phyloP scores from a whole-genome alignment of 2,888 invertebrate genomes.

The Drosophila parthenogenetica region DNA sequence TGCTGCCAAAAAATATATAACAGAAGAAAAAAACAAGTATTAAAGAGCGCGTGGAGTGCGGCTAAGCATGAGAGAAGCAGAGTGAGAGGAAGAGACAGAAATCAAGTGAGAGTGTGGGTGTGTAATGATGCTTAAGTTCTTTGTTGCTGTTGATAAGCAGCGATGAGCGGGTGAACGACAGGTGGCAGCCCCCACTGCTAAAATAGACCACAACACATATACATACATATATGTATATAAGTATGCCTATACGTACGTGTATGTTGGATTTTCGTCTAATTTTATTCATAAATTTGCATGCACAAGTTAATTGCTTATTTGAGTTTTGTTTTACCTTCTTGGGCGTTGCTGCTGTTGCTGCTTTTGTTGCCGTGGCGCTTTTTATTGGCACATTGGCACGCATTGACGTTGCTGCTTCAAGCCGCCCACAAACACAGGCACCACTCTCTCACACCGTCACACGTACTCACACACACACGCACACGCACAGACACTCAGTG shows the following conservation, averaged over 20 bases:
- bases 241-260: neutral
- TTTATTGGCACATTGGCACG: conserved; percentile 55
- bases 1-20: conserved; percentile 22
- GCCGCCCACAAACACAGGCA: conserved; percentile 17
- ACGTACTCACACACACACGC: neutral
- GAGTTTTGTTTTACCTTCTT: conserved; percentile 34
- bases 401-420: conserved; percentile 21
- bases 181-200: conserved; percentile 6
- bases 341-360: conserved; percentile 27
- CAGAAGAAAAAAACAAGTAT: conserved; percentile 3
- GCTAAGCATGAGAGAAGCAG: neutral
- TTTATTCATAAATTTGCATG: conserved; percentile 31
- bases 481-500: conserved; percentile 16
- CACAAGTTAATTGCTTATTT: conserved; percentile 30
- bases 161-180: neutral
- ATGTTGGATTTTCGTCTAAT: conserved; percentile 23
- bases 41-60: conserved; percentile 1
- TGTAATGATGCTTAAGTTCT: conserved; percentile 5
- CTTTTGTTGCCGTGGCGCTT: conserved; percentile 34
- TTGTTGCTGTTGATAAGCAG: conserved; percentile 9
- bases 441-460: neutral
- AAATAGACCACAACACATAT: conserved; percentile 21
- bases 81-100: conserved; percentile 1
- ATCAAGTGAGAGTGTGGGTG: conserved; percentile 5
- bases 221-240: neutral